Conservation (phyloP, 2,797 vertebrate species). For the Ceryle rudis region DNA sequence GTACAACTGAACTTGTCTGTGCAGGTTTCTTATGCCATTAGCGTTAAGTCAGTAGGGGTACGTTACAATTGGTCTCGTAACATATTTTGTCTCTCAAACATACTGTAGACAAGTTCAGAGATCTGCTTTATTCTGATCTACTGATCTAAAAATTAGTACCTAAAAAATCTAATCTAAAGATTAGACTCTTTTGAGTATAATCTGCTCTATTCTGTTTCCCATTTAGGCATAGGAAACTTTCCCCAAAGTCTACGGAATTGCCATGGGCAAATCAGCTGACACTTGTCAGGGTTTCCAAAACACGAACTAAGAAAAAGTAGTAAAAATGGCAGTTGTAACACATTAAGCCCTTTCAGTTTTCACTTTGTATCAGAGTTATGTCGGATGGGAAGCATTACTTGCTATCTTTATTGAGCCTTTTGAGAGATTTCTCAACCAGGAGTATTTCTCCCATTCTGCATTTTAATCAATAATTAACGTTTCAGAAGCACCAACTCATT, state of each 20-base stretch:
- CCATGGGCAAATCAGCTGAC: neutral
- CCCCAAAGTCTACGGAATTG: neutral
- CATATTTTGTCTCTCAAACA: neutral
- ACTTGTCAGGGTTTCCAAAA: neutral
- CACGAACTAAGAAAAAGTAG: neutral
- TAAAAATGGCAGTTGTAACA: neutral
- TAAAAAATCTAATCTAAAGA: too few species aligned
- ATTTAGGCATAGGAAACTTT: neutral
- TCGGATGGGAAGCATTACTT: neutral
- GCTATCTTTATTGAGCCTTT: neutral
- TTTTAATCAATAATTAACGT: neutral
- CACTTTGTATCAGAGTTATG: neutral
- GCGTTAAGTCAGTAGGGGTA: neutral
- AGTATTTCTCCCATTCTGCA: neutral
- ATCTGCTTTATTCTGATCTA: neutral
- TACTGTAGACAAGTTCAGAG: neutral
- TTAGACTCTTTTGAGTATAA: too few species aligned
- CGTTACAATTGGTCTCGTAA: neutral
- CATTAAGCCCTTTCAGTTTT: neutral
- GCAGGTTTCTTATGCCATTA: neutral
- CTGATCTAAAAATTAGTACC: too few species aligned
- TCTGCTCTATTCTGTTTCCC: neutral
- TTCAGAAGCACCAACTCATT: neutral
- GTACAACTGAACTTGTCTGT: neutral
- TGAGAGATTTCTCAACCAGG: neutral